Evolutionary conservation across 2,797 vertebrate species (phyloP), one percentile per base, ranked within the genome.

Genomic region (Lagorchestes hirsutus): DNA sequence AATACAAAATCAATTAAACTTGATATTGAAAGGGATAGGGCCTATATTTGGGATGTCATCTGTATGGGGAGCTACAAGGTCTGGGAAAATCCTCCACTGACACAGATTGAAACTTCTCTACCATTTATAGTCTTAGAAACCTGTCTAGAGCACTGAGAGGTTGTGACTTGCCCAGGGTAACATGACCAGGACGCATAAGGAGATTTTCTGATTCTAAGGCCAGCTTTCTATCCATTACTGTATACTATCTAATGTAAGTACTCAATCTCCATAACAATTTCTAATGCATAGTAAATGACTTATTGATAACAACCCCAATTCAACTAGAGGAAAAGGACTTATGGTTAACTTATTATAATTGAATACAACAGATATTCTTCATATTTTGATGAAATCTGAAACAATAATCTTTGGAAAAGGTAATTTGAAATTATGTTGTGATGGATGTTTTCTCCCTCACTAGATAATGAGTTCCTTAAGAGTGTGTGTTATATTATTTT

Each of bases 261-360:
- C 4, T 93, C 24, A 92, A 90, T 67, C 93, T 93, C n/a, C 16
- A n/a, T 52, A 52, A 92, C 92, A 29, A 54, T 40, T 93, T 92
- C 56, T 58, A 24, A 6, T 50, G 28, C 67, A 24, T 40, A 10
- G 10, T 92, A 62, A 95, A 90, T 93, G 29, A 40, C n/a, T 28
- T 93, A 90, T 87, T 90, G 9, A 91, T 96, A 82, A 50, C 31
- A 95, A 74, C 74, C 24, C 16, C 67, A 94, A 87, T 96, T 91
- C 93, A 92, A 54, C 55, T 94, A 95, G 34, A n/a, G 91, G 27
- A 2, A 93, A 94, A 74, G 16, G 31, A 92, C 56, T 91, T 93
- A 92, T 93, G 52, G 82, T 97, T 96, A 95, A 46, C 55, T 97
- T 67, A 92, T 87, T 93, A 5, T 82, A 91, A 93, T 55, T 97